phyloP scores from a whole-genome alignment of 2,113 vertebrate species.

The Chaetops frenatus region DNA sequence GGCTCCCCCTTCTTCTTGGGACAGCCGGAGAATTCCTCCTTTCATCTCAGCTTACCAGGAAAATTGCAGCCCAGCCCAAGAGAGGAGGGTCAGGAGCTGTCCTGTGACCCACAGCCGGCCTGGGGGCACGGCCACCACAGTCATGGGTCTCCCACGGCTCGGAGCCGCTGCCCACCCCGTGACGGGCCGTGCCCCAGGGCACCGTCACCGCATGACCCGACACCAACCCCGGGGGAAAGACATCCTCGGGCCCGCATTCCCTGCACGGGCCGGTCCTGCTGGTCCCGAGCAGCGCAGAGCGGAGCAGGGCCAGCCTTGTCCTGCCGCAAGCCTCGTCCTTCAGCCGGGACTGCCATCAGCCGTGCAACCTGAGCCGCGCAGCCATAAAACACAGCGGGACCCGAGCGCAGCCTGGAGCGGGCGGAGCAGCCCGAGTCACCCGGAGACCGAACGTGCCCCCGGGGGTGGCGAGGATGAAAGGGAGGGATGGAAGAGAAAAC shows the following conservation, averaged over 20 bases:
- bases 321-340: not conserved
- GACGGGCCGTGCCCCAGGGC: not conserved
- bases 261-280: not conserved
- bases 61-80: not conserved
- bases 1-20: not conserved
- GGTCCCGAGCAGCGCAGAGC: not conserved
- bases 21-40: not conserved
- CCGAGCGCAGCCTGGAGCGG: not conserved
- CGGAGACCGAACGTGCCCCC: not conserved
- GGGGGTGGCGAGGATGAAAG: not conserved
- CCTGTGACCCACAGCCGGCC: not conserved
- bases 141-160: fast-evolving
- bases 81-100: not conserved
- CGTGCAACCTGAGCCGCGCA: not conserved
- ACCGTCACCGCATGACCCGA: fast-evolving
- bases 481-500: not conserved
- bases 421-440: not conserved
- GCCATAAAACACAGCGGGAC: not conserved
- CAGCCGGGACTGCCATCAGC: not conserved
- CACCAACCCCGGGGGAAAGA: fast-evolving
- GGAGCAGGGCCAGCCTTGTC: fast-evolving
- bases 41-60: not conserved
- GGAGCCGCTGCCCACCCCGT: not conserved
- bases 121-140: not conserved
- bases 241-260: not conserved